Evolutionary conservation across 2,888 invertebrate species (phyloP).

Genomic region (Marronus borbonicus): DNA sequence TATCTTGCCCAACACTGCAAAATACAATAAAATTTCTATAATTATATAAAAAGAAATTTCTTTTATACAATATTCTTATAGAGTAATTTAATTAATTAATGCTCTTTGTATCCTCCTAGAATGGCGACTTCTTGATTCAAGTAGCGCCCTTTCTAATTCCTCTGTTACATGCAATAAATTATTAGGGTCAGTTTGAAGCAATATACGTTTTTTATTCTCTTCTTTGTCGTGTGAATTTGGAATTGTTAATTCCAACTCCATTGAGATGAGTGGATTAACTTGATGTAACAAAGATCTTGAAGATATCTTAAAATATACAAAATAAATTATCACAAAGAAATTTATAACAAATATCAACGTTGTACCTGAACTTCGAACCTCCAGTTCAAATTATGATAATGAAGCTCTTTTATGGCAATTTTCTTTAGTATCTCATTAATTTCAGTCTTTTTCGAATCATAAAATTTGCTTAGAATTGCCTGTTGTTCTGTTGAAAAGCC

Average conservation of each 20-base stretch:
- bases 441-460: conserved; percentile 73
- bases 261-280: conserved; percentile 74
- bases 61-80: no score
- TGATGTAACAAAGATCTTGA: conserved; percentile 75
- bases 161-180: conserved; percentile 77
- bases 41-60: no score
- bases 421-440: conserved; percentile 72
- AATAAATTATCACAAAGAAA: not conserved
- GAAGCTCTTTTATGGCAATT: conserved; percentile 69
- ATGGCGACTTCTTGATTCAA: conserved; percentile 74
- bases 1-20: no score
- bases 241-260: conserved; percentile 72
- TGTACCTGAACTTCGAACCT: conserved; percentile 77
- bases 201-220: conserved; percentile 67
- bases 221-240: conserved; percentile 61
- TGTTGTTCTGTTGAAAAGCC: conserved; percentile 78
- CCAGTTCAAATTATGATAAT: conserved; percentile 78
- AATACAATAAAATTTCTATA: no score
- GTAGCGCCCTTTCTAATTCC: conserved; percentile 76
- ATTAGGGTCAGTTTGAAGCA: conserved; percentile 76
- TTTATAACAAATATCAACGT: not conserved
- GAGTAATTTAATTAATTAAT: conserved; percentile 53
- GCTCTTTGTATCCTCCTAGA: conserved; percentile 67
- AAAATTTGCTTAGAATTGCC: conserved; percentile 75
- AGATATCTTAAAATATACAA: conserved; percentile 69